phyloP scores from a whole-genome alignment of 2,797 vertebrate genomes.

The Hypotaenidia okinawae region DNA sequence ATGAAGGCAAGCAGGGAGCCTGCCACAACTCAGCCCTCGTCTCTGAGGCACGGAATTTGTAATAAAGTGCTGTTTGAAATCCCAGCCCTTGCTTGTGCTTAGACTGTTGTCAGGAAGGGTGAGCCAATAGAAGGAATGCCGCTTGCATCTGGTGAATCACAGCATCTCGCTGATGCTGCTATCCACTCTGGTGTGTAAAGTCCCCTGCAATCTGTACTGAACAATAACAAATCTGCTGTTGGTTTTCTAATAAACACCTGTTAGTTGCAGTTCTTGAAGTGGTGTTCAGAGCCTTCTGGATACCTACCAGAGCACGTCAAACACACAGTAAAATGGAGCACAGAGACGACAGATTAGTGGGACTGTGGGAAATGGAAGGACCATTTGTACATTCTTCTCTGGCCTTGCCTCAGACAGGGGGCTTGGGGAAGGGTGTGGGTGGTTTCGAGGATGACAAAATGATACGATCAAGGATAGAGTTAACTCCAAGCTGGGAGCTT shows the following conservation, averaged over 20 bases:
- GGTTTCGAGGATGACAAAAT: background rate
- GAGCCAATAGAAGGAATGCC: background rate
- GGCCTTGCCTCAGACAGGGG: background rate
- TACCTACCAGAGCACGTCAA: background rate
- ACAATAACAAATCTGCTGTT: background rate
- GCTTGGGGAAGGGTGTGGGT: background rate
- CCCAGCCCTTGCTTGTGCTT: background rate
- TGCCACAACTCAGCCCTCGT: background rate
- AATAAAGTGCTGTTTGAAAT: background rate
- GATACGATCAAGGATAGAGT: fast-evolving
- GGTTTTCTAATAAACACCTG: background rate
- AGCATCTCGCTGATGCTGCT: background rate
- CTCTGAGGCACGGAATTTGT: background rate
- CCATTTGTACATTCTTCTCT: background rate
- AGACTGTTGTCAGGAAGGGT: background rate
- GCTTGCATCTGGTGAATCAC: background rate
- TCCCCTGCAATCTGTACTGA: background rate
- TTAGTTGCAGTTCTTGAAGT: background rate
- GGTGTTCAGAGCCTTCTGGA: background rate
- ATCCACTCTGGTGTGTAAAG: background rate
- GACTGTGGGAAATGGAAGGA: background rate
- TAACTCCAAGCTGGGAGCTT: background rate
- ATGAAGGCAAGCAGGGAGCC: background rate
- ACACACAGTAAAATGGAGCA: background rate
- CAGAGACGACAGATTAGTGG: background rate